Conservation (phyloP, 2,888 invertebrate genomes). For the Mystacides longicornis region DNA sequence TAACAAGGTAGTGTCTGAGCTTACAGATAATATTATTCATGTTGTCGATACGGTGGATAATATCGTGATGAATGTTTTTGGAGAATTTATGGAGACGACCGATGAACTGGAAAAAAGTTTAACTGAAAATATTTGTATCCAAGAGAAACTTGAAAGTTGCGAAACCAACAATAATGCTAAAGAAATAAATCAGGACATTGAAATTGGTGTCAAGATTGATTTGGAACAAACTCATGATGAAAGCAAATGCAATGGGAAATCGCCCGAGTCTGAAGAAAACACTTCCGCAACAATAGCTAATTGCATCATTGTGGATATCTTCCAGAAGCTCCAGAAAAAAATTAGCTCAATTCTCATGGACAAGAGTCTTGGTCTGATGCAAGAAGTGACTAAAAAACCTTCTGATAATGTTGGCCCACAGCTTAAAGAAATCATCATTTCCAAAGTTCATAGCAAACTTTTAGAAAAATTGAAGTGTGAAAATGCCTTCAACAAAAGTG, state of each 20-base stretch:
- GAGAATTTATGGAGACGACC: not conserved
- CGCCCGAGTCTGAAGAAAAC: not conserved
- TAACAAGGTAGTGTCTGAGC: not conserved
- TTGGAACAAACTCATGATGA: not conserved
- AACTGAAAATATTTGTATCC: not conserved
- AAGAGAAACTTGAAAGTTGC: not conserved
- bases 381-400: not conserved
- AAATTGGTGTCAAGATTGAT: not conserved
- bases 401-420: not conserved
- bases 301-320: not conserved
- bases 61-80: not conserved
- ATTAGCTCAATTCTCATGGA: not conserved
- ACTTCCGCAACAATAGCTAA: not conserved
- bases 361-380: not conserved
- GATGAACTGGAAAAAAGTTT: not conserved
- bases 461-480: not conserved
- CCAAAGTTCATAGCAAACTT: not conserved
- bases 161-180: not conserved
- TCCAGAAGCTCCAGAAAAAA: not conserved
- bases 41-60: not conserved
- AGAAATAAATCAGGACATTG: not conserved
- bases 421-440: not conserved
- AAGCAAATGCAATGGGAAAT: not conserved
- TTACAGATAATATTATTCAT: not conserved
- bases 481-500: not conserved